Conservation (phyloP, 2,113 vertebrate genomes). For the Gobius niger region DNA sequence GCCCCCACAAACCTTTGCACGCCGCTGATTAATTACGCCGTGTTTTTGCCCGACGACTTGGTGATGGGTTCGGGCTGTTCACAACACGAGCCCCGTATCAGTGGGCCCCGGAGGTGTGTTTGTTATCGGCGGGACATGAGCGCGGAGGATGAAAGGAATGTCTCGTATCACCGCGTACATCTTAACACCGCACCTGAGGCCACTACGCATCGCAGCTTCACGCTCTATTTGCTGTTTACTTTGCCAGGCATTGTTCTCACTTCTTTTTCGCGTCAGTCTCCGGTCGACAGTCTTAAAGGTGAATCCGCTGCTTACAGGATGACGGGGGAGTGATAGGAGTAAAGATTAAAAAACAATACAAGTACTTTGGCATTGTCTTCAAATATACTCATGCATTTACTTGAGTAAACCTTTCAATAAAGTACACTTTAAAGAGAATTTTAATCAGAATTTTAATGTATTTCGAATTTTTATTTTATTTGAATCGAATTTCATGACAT, state of each 20-base stretch:
- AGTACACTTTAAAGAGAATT: too few relatives aligned
- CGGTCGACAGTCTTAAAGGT: too few relatives aligned
- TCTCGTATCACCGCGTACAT: background rate
- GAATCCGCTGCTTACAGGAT: too few relatives aligned
- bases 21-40: slow-evolving; percentile 61
- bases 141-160: background rate
- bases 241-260: background rate
- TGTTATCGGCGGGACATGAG: background rate
- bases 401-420: too few relatives aligned
- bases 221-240: background rate
- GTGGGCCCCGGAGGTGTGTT: background rate
- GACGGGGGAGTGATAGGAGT: too few relatives aligned
- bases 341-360: too few relatives aligned
- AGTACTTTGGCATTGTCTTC: too few relatives aligned
- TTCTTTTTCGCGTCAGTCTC: background rate
- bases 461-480: too few relatives aligned
- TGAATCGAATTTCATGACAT: too few relatives aligned
- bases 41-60: slow-evolving; percentile 38
- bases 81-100: slow-evolving; percentile 14
- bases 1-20: slow-evolving; percentile 27
- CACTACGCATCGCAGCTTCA: background rate
- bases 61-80: slow-evolving; percentile 43
- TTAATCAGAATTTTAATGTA: too few relatives aligned
- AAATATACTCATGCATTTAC: too few relatives aligned
- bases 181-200: background rate